Evolutionary conservation across 2,888 invertebrate species (phyloP), one percentile per base, ranked within the genome.

Genomic region (Octonoba sinensis): DNA sequence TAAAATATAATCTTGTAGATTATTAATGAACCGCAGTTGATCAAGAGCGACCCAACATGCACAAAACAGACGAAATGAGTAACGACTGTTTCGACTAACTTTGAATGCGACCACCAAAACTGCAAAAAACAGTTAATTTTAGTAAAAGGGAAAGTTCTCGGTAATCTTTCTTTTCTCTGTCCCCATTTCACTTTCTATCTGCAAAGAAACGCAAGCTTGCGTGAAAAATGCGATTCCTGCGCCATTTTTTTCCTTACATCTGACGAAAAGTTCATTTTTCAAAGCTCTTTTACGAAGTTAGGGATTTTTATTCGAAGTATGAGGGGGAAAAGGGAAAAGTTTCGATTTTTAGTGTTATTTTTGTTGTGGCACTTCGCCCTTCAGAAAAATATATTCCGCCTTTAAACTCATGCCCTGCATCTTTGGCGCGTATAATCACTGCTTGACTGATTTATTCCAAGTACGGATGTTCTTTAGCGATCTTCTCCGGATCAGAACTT

Each of bases 221-320:
- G 79, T 81, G 79, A 81, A 73, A 81, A 81, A 73, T 81, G 51
- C 67, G 71, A 81, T 62, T 74, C 73, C 46, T 54, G 54, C 70
- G 15, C 44, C 46, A 18, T 64, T 69, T 64, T 60, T 57, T 57
- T 27, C 49, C 56, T 44, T 44, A 27, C 66, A 57, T 65, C 65
- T 20, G 51, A 18, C 67, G 73, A 73, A 73, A 81, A 81, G 59
- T 81, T 81, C 79, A 81, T 81, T 81, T 81, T 81, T 81, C 79
- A 81, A 81, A 81, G 73, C 79, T 81, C 79, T 72, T 69, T 81
- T 81, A 81, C 73, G 56, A 69, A 81, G 79, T 81, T 81, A 73
- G 62, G 65, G 69, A 72, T 71, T 81, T 79, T 73, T 76, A 76
- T 76, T 70, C 70, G 67, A 60, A 51, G 22, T 11, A 3, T 18